Percentiles rank a stretch among this genome's conserved stretches.
Evolutionary conservation across 2,113 vertebrate species (phyloP).

Genomic region (Microcebus tavaratra): DNA sequence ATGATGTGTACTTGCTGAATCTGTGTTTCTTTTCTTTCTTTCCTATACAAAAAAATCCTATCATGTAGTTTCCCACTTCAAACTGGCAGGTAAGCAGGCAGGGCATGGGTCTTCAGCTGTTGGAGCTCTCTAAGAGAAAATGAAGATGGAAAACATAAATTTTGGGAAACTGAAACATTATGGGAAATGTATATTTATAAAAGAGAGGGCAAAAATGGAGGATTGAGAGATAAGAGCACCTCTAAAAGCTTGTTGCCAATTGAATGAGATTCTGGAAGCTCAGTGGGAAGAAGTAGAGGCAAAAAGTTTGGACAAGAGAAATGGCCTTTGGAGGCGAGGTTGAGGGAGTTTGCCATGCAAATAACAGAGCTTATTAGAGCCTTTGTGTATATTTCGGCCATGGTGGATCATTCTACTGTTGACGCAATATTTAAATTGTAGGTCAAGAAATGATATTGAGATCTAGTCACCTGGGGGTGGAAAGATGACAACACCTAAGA

Average conservation of each 20-base stretch:
- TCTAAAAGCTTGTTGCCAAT: background rate
- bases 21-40: slow-evolving; percentile 48
- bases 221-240: background rate
- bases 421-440: background rate
- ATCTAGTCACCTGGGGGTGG: background rate
- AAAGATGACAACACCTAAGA: background rate
- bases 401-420: background rate
- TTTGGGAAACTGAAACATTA: background rate
- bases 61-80: slow-evolving; percentile 60
- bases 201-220: background rate
- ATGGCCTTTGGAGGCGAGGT: background rate
- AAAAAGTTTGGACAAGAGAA: background rate
- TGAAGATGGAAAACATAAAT: background rate
- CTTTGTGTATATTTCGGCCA: background rate
- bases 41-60: background rate
- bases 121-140: background rate
- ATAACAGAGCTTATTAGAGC: background rate
- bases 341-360: background rate
- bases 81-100: slow-evolving; percentile 63
- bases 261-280: background rate
- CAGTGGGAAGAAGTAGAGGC: background rate
- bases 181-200: background rate
- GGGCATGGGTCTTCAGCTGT: background rate
- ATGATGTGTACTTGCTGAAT: slow-evolving; percentile 78
- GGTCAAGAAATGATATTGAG: background rate